Base-by-base conservation (phyloP, 2,888 invertebrate genomes). In the Erebia ligea region DNA sequence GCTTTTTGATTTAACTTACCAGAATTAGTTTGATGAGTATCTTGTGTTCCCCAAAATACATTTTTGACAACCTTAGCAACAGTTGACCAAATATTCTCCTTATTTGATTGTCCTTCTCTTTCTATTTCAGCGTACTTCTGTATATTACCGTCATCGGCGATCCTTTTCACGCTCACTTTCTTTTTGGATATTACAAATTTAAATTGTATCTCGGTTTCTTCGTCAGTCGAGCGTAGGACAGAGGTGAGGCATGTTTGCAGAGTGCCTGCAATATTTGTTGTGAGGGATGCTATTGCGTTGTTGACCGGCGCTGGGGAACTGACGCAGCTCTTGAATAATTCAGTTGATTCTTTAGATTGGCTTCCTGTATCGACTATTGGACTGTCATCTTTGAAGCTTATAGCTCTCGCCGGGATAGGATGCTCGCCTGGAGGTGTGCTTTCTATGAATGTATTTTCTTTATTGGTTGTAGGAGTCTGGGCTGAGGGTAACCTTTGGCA, bases 131-230 rank as follows among this genome's bases (percentile, higher is more conserved):
- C 80, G 25, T 78, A 75, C 72, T 82, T 84, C 63, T 85, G 85
- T 70, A 81, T 79, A 8, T 75, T 62, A 63, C 70, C 78, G 19
- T 86, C 83, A 19, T 86, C 86, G 25, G 80, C 79, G 9, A 89
- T 79, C 70, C 83, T 84, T 75, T 87, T 88, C 10, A 91, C 86
- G 73, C 86, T 88, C 15, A 92, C 88, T 76, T 85, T 91, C 78
- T 84, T 91, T 78, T 90, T 92, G 1, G 90, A 90, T 74, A 93
- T 91, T 8, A 90, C 86, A 78, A 93, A 92, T 82, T 93, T 91
- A 72, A 93, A 92, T 79, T 93, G 91, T 78, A 93, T 90, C 78
- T 93, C 92, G 0, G 92, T 92, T 76, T 92, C 91, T 56, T 91
- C 90, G 64, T 88, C 90, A 2, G 83, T 86, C 1, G 89, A 83